phyloP scores from a whole-genome alignment of 2,888 invertebrate species.

The Amphipyra tragopoginis region DNA sequence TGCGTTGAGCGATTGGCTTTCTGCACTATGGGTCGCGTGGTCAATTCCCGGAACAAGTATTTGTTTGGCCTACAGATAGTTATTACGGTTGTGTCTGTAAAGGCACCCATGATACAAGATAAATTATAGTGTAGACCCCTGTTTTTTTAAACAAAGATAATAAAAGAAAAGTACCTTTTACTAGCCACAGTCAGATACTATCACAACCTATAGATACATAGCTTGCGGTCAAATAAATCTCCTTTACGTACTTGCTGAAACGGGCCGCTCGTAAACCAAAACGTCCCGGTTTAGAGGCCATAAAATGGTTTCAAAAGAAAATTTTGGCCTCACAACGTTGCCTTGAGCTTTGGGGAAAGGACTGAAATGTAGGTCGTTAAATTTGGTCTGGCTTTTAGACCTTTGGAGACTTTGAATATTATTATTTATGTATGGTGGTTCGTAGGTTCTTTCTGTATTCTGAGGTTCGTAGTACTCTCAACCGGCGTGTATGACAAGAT shows the following conservation, averaged over 20 bases:
- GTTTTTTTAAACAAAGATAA: no score
- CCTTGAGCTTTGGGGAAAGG: neutral
- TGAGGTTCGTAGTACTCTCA: no score
- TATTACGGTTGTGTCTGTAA: no score
- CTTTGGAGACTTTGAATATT: slow-evolving; percentile 4
- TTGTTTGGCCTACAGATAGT: no score
- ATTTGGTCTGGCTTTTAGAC: slow-evolving; percentile 5
- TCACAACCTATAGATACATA: neutral
- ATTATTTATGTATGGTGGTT: no score
- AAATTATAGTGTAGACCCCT: no score
- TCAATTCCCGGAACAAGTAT: no score
- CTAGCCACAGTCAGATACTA: neutral
- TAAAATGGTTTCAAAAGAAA: slow-evolving; percentile 35
- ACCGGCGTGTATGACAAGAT: no score
- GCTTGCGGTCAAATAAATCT: slow-evolving; percentile 33
- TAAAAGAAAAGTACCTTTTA: neutral
- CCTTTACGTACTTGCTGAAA: neutral
- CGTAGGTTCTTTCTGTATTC: no score
- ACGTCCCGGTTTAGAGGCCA: slow-evolving; percentile 11
- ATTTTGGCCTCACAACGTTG: slow-evolving; percentile 7
- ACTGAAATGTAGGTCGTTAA: slow-evolving; percentile 5
- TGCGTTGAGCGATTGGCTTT: no score
- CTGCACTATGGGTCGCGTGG: no score
- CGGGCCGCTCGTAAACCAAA: slow-evolving; percentile 28
- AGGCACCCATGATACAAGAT: no score